Evolutionary conservation across 64 coral and sea anemone species (phyloP), one percentile per base, ranked within the genome.

Genomic region (Montipora efflorescens): DNA sequence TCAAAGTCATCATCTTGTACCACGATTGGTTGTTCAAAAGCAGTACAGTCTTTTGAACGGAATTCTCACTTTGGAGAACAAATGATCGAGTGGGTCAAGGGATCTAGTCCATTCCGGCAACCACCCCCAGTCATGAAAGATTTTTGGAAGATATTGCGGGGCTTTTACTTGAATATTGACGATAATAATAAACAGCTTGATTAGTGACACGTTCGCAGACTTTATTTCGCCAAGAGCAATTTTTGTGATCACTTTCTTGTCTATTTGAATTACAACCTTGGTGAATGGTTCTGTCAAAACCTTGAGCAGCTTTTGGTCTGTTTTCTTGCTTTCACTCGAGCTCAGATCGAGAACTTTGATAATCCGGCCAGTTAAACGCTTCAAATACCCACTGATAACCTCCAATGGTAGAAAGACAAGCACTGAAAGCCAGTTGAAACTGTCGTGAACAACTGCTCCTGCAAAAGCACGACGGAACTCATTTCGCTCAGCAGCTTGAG

Each of bases 391-490:
- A 3, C 92, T 84, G 21, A 91, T 92, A 86, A 94, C 91, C 89
- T 98, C 97, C 14, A 95, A 23, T 1, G 97, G 97, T 19, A 98
- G 84, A 19, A 98, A 93, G 5, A 98, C 75, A 10, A 98, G 5
- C 1, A 98, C 97, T 22, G 91, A 98, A 46, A 98, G 25, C 97
- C 97, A 98, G 89, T 98, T 98, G 67, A 98, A 98, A 23, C 96
- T 95, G 22, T 98, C 97, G 85, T 98, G 97, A 3, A 98, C 97
- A 2, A 84, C 87, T 16, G 97, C 97, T 75, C 97, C 97, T 84
- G 97, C 97, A 98, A 98, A 98, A 49, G 97, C 97, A 84, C 97
- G 88, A 19, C 97, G 77, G 84, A 98, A 98, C 67, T 98, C 94
- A 80, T 96, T 92, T 44, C 94, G 90, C 45, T 98, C 91, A 8